Evolutionary conservation across 2,113 vertebrate species (phyloP).

Genomic region (Heptranchias perlo): DNA sequence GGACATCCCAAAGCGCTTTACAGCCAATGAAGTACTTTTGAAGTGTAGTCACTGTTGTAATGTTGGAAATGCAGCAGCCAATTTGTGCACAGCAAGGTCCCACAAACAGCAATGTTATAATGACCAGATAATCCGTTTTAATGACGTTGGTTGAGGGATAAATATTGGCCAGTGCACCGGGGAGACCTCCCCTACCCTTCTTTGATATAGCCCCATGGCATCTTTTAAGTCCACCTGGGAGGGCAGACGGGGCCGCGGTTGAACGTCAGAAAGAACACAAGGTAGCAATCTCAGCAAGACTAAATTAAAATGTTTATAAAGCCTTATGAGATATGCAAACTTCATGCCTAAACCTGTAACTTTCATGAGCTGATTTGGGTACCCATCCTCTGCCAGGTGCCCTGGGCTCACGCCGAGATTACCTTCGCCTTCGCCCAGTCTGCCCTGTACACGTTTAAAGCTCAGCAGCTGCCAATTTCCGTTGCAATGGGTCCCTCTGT

Average conservation of each 20-base stretch:
- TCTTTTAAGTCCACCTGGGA: not conserved
- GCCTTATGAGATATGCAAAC: not conserved
- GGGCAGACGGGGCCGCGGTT: too few species aligned
- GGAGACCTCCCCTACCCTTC: not conserved
- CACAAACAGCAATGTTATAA: too few species aligned
- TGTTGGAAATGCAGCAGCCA: too few species aligned
- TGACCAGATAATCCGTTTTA: not conserved
- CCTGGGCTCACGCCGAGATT: not conserved
- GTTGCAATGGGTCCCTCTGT: not conserved
- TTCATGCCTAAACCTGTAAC: not conserved
- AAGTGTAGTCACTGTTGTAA: too few species aligned
- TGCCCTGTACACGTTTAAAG: not conserved
- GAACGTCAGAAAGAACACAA: too few species aligned
- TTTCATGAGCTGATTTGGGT: not conserved
- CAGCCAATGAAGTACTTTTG: too few species aligned
- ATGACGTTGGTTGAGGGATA: not conserved
- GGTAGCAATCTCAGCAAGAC: not conserved
- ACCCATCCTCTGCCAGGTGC: not conserved
- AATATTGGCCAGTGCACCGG: not conserved
- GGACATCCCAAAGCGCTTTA: too few species aligned
- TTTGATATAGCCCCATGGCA: not conserved
- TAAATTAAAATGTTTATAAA: not conserved
- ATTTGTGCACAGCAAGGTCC: too few species aligned
- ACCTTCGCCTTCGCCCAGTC: not conserved
- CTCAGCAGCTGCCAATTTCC: not conserved